Percentiles rank a stretch among this genome's conserved stretches.
These are phyloP conservation scores for Scartelaos histophorus DNA, from an alignment of 2,113 vertebrate genomes.

Conservation along the genomic window DNA sequence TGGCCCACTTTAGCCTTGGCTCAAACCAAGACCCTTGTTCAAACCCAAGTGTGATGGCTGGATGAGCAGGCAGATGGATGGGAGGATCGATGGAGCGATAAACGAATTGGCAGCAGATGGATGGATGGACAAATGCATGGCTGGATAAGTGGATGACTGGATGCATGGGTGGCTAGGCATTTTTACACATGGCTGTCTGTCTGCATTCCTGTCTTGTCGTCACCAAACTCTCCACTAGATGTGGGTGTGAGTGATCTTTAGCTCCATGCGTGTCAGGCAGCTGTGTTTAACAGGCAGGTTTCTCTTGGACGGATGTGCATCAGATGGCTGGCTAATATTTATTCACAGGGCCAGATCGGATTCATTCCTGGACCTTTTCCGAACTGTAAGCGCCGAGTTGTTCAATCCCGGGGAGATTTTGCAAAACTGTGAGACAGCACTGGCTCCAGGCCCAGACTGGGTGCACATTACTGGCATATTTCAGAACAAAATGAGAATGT, in stretches of 20 bases:
- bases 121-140: constrained; percentile 66
- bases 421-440: constrained; percentile 30
- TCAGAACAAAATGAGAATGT: not conserved
- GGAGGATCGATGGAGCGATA: constrained; percentile 58
- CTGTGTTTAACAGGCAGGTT: constrained; percentile 50
- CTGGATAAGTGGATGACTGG: constrained; percentile 58
- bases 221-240: constrained; percentile 9
- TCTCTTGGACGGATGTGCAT: constrained; percentile 37
- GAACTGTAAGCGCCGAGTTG: constrained; percentile 28
- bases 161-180: constrained; percentile 64
- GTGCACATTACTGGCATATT: constrained; percentile 18
- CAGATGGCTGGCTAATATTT: constrained; percentile 43
- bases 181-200: constrained; percentile 66
- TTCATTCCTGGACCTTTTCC: constrained; percentile 43
- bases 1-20: constrained; percentile 13
- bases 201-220: constrained; percentile 62
- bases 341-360: constrained; percentile 48
- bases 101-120: constrained; percentile 68
- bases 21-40: constrained; percentile 39
- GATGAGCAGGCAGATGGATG: constrained; percentile 63
- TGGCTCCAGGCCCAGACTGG: constrained; percentile 28
- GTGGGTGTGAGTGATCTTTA: not conserved
- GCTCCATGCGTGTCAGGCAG: constrained; percentile 43
- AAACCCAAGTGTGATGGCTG: constrained; percentile 61
- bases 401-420: constrained; percentile 32